Base-by-base conservation (phyloP, 1,140 invertebrate species). In the Dermatophagoides farinae region DNA sequence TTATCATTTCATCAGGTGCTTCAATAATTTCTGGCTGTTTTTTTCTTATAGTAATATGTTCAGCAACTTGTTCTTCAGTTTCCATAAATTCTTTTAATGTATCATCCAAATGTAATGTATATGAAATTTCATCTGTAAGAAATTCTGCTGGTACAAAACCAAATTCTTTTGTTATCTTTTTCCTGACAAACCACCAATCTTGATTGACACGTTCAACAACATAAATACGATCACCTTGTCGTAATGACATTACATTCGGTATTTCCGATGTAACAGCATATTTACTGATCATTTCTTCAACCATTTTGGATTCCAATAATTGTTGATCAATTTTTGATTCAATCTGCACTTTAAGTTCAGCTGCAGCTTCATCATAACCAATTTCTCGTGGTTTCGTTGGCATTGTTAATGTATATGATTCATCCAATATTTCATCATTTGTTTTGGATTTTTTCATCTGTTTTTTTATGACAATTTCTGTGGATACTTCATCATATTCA, bases 161-260 rank as follows among this genome's bases (percentile, higher is more conserved):
- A 68, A 83, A 86, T 73, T 91, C 86, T 70, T 88, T 83, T 0
- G 87, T 89, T 18, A 90, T 72, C 71, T 85, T 80, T 72, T 92
- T 93, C 64, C 80, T 81, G 0, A 92, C 86, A 69, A 87, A 88
- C 88, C 88, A 92, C 86, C 86, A 90, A 67, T 90, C 86, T 62
- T 74, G 71, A 67, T 84, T 85, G 22, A 64, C 60, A 46, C 54
- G 64, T 54, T 84, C 84, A 62, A 90, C 74, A 38, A 91, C 81
- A 62, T 86, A 85, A 14, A 92, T 80, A 68, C 80, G 79, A 77
- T 91, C 87, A 60, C 88, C 88, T 76, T 92, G 88, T 0, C 89
- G 83, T 12, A 92, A 74, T 70, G 86, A 85, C 58, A 90, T 82
- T 8, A 85, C 82, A 70, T 89, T 85, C 62, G 85, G 80, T 49